Conservation (phyloP, 2,888 invertebrate genomes). For the Heliconius hortense region DNA sequence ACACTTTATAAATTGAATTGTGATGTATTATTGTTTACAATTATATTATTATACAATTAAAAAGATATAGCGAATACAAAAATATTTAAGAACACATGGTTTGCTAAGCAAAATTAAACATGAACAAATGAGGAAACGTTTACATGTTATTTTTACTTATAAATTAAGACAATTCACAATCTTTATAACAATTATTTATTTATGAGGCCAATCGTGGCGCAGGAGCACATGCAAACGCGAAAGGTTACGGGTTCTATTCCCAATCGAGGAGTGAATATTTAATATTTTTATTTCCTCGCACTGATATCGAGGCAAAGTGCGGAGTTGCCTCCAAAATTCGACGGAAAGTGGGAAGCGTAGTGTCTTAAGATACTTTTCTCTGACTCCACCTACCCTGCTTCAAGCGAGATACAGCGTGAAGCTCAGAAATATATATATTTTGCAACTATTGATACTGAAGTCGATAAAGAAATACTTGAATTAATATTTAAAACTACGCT, state of each 20-base stretch:
- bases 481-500: background rate
- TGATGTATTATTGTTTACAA: background rate
- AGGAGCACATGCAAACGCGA: no score
- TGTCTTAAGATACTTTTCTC: no score
- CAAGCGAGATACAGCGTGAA: no score
- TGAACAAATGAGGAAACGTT: background rate
- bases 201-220: no score
- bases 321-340: no score
- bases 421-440: background rate
- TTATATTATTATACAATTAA: background rate
- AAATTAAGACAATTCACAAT: background rate
- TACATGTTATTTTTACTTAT: background rate
- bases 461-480: background rate
- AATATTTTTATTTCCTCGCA: no score
- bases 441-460: background rate
- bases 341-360: no score
- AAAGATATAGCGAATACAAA: background rate
- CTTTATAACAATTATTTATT: background rate
- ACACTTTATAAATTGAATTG: background rate
- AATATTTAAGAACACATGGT: background rate
- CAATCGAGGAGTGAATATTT: no score
- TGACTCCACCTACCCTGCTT: no score
- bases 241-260: no score
- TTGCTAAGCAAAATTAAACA: background rate
- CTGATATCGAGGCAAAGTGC: no score